Evolutionary conservation across 2,797 vertebrate species (phyloP).

Genomic region (Mergus octosetaceus): DNA sequence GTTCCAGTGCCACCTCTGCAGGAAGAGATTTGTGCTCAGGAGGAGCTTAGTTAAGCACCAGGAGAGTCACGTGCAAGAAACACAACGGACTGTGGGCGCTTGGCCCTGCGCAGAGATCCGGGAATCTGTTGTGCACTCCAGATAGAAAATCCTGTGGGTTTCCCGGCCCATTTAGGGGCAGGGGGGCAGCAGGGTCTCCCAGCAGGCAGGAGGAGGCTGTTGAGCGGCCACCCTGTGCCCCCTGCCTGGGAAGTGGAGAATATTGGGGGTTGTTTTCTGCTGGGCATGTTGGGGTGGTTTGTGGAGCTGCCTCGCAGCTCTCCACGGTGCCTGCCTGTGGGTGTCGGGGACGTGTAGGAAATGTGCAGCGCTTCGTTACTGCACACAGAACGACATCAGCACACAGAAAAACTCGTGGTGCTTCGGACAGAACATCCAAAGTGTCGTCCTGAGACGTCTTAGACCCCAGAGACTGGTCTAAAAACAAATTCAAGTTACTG

Average conservation of each 20-base stretch:
- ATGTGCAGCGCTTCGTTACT: accelerated
- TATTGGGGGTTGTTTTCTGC: accelerated
- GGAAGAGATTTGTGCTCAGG: conserved; percentile 75
- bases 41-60: conserved; percentile 76
- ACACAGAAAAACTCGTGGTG: accelerated
- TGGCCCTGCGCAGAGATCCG: not conserved
- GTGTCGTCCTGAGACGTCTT: accelerated
- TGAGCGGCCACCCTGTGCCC: not conserved
- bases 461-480: not conserved
- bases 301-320: not conserved
- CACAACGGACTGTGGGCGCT: not conserved
- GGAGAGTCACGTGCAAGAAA: conserved; percentile 71
- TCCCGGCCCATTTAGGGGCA: too few relatives aligned
- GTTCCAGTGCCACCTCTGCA: conserved; percentile 71
- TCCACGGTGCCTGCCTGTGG: not conserved
- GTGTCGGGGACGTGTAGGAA: accelerated
- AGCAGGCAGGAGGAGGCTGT: not conserved
- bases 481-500: not conserved
- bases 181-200: not conserved
- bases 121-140: not conserved
- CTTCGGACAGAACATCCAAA: not conserved
- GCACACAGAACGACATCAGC: accelerated
- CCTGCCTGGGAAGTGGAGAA: not conserved
- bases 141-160: not conserved
- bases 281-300: accelerated